Conservation (phyloP, 2,113 vertebrate species). For the Rostratula benghalensis region DNA sequence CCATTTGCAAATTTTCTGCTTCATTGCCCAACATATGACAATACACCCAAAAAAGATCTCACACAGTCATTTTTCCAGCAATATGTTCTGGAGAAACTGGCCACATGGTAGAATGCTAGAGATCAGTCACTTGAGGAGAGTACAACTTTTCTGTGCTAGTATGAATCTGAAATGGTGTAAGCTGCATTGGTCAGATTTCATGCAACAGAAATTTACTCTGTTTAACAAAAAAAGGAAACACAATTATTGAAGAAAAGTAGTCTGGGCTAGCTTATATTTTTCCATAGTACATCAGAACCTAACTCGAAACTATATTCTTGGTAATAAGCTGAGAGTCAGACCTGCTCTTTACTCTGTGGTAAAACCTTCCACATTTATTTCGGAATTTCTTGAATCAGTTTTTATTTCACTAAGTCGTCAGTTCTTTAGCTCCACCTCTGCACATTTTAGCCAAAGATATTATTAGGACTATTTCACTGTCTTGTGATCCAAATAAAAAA, state of each 20-base stretch:
- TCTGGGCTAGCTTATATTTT: background rate
- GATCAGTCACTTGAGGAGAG: background rate
- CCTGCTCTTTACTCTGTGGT: background rate
- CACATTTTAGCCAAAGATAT: background rate
- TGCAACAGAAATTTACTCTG: background rate
- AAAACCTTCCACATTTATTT: background rate
- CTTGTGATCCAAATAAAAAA: background rate
- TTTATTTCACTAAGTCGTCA: background rate
- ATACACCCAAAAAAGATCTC: constrained; percentile 21
- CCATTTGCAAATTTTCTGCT: constrained; percentile 51
- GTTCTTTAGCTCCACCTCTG: background rate
- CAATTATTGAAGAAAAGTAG: background rate
- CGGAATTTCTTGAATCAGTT: background rate
- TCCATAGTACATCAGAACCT: background rate
- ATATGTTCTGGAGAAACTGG: background rate
- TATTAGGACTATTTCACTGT: background rate
- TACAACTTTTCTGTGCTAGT: background rate
- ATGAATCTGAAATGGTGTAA: background rate
- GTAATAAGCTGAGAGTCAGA: background rate
- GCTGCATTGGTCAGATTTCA: background rate
- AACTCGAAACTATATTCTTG: background rate
- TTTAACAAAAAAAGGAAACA: background rate
- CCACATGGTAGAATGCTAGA: background rate
- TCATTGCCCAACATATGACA: constrained; percentile 45
- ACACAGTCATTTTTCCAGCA: background rate